Base-by-base conservation (phyloP, 2,797 vertebrate species). In the Sebastes vulpes region DNA sequence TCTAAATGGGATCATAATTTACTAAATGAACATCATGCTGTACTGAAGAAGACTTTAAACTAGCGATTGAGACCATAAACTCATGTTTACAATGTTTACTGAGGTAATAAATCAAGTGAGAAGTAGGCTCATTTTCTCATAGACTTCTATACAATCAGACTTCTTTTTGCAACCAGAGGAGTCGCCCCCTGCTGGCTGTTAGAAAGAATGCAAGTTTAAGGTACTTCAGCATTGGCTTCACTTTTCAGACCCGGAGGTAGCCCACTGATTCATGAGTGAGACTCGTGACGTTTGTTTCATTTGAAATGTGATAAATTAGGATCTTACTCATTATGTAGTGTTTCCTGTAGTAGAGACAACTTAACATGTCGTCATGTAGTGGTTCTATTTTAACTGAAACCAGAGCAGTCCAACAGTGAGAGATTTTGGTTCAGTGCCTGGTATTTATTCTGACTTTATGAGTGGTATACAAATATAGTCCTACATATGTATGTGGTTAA, bases 161-260 rank as follows among this genome's bases (percentile, higher is more conserved):
- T 38, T 38, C 0, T 42, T 42, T 42, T 42, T 6, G 5, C 35
- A 42, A 42, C 35, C 12, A 14, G 5, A 42, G 35, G 35, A 42
- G 35, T 42, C 35, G 12, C 35, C 35, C 35, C 12, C 35, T 42
- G 35, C 14, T 42, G 38, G 38, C 6, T 42, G 0, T 16, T 1
- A 16, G 38, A 1, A 42, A 7, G 1, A 42, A 42, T 42, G 14
- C 38, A 46, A 18, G 38, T 46, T 18, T 46, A 46, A 7, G 38
- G 1, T 0, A 0, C 12, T 1, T 42, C 14, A 3, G 38, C 38
- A 46, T 46, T 18, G 0, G 42, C 16, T 7, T 46, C 14, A 3
- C 42, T 46, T 46, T 3, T 46, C 42, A 46, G 16, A 46, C 42
- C 42, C 16, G 0, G 42, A 46, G 42, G 42, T 46, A 0, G 16